Evolutionary conservation across 1,140 invertebrate genomes (phyloP), one percentile per base, ranked within the genome.

Genomic region (Euborellia annulipes): DNA sequence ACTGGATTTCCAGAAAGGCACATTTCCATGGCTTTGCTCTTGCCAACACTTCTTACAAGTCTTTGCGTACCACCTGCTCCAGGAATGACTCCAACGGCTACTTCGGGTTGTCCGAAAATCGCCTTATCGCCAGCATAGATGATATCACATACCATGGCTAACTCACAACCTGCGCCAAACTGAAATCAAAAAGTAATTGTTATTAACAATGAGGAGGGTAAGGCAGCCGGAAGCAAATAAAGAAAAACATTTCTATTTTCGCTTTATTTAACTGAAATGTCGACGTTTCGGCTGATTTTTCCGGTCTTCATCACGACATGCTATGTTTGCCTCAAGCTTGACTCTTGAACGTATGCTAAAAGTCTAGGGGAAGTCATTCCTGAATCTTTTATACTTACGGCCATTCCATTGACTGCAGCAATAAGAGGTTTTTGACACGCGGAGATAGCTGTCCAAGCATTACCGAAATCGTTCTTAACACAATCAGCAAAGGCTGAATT

Each of bases 61-160:
- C 95, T 73, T 66, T 99, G 96, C 53, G 93, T 97, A 46, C 95
- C 95, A 50, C 96, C 96, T 45, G 91, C 91, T 23, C 95, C 93
- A 52, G 95, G 95, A 63, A 98, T 97, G 0, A 91, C 97, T 17
- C 94, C 95, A 54, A 98, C 75, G 17, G 78, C 73, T 56, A 99
- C 94, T 73, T 99, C 95, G 1, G 95, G 95, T 61, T 98, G 95
- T 0, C 90, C 92, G 66, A 99, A 98, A 60, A 85, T 88, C 9
- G 95, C 94, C 55, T 91, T 95, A 49, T 98, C 92, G 2, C 93
- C 91, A 3, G 95, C 95, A 64, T 97, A 96, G 52, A 98, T 96
- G 16, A 98, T 97, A 59, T 99, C 95, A 63, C 94, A 98, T 79
- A 98, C 92, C 93, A 98, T 97, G 1, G 94, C 93, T 19, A 98